A percentile compares a stretch with the other conserved stretches of the same genome.
Evolutionary conservation across 2,888 invertebrate species (phyloP).

Genomic region (Lithodes maja): DNA sequence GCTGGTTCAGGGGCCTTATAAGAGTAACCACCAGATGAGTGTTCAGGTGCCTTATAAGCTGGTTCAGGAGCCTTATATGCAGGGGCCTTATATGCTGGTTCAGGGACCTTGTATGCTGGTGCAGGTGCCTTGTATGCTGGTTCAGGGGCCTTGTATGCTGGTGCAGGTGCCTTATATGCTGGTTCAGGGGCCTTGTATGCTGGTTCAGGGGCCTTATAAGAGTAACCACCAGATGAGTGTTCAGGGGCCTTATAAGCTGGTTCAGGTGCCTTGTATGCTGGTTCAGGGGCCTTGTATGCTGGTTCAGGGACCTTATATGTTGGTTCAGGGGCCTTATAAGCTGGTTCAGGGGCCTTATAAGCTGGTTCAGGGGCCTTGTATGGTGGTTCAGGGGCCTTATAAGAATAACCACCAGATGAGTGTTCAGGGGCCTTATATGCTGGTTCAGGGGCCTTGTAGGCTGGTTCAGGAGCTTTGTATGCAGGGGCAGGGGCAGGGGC

Average conservation of each 20-base stretch:
- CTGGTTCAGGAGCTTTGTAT: slow-evolving; percentile 50
- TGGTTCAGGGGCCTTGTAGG: slow-evolving; percentile 37
- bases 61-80: slow-evolving; percentile 25
- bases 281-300: slow-evolving; percentile 31
- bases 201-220: slow-evolving; percentile 48
- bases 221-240: slow-evolving; percentile 16
- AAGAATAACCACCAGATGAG: slow-evolving; percentile 10
- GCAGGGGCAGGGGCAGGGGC: background rate
- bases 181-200: slow-evolving; percentile 38
- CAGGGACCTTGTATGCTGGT: slow-evolving; percentile 47
- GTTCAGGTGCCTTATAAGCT: slow-evolving; percentile 12
- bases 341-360: slow-evolving; percentile 39
- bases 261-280: slow-evolving; percentile 21
- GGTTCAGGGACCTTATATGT: slow-evolving; percentile 36
- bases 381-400: background rate
- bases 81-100: slow-evolving; percentile 43
- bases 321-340: slow-evolving; percentile 31
- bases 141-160: slow-evolving; percentile 35
- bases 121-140: slow-evolving; percentile 43
- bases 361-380: slow-evolving; percentile 52
- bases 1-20: background rate
- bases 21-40: background rate
- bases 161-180: slow-evolving; percentile 35
- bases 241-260: slow-evolving; percentile 51
- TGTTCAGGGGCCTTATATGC: slow-evolving; percentile 13